These are phyloP conservation scores for Ptiloglossa arizonensis DNA, from an alignment of 1,140 invertebrate species.

Conservation along the genomic window DNA sequence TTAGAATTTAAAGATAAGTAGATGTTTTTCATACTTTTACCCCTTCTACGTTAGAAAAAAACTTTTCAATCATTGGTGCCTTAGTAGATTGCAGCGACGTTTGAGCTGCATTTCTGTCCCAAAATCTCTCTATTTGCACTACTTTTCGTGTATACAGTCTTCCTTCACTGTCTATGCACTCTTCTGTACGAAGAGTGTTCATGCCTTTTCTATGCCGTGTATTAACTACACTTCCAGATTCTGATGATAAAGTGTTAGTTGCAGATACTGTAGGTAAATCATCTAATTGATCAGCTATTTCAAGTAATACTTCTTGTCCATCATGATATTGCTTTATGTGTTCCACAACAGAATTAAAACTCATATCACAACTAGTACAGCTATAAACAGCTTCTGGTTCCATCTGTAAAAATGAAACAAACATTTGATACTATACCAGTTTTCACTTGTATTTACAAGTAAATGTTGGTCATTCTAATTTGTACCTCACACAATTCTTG, in stretches of 20 bases:
- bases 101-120: slow-evolving; percentile 72
- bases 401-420: slow-evolving; percentile 44
- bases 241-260: slow-evolving; percentile 38
- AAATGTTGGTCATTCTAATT: background rate
- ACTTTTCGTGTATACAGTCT: slow-evolving; percentile 82
- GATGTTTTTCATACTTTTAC: slow-evolving; percentile 68
- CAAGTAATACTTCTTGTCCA: slow-evolving; percentile 85
- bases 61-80: slow-evolving; percentile 79
- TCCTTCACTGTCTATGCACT: slow-evolving; percentile 81
- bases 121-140: slow-evolving; percentile 83
- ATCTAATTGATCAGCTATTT: slow-evolving; percentile 78
- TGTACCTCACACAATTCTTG: slow-evolving; percentile 74
- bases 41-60: slow-evolving; percentile 79
- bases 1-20: background rate
- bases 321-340: slow-evolving; percentile 86
- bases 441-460: background rate
- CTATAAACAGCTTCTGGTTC: slow-evolving; percentile 82
- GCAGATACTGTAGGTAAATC: slow-evolving; percentile 55
- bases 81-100: slow-evolving; percentile 65
- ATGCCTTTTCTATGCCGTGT: slow-evolving; percentile 73
- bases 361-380: slow-evolving; percentile 85
- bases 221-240: slow-evolving; percentile 48
- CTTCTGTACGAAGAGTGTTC: slow-evolving; percentile 80
- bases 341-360: slow-evolving; percentile 85
- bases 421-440: background rate